These are phyloP conservation scores for Drosophila buzzatii DNA, from an alignment of 2,888 invertebrate species.

Conservation along the genomic window DNA sequence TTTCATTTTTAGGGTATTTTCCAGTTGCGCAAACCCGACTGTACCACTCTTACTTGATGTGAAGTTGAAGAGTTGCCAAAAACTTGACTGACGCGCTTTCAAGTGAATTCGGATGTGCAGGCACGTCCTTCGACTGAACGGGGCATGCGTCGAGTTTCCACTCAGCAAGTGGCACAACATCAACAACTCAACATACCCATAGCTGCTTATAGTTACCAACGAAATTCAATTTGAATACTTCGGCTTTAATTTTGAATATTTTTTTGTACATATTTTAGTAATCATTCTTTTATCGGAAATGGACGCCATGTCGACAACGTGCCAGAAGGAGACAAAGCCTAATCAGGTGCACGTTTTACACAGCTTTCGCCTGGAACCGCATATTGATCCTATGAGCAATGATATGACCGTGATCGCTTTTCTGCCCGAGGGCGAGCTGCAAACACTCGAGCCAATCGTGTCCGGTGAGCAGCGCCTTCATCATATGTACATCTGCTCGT, in stretches of 20 bases:
- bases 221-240: slow-evolving; percentile 17
- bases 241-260: not conserved
- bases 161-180: not conserved
- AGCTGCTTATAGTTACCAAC: not conserved
- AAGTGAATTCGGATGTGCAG: slow-evolving; percentile 21
- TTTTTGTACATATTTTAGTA: not conserved
- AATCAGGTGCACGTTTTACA: not conserved
- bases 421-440: not conserved
- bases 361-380: not conserved
- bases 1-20: not conserved
- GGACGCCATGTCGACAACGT: not conserved
- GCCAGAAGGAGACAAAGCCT: not conserved
- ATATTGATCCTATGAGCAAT: not conserved
- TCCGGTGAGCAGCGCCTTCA: not conserved
- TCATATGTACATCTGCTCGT: not conserved
- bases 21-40: not conserved
- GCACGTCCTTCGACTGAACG: slow-evolving; percentile 13
- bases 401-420: slow-evolving; percentile 1
- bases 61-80: slow-evolving; percentile 33
- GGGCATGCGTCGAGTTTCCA: slow-evolving; percentile 25
- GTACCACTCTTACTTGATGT: not conserved
- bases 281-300: not conserved
- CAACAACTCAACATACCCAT: not conserved
- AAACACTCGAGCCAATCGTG: not conserved
- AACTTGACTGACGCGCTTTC: slow-evolving; percentile 17